Conservation (phyloP, 2,113 vertebrate genomes). For the Dipodomys merriami region DNA sequence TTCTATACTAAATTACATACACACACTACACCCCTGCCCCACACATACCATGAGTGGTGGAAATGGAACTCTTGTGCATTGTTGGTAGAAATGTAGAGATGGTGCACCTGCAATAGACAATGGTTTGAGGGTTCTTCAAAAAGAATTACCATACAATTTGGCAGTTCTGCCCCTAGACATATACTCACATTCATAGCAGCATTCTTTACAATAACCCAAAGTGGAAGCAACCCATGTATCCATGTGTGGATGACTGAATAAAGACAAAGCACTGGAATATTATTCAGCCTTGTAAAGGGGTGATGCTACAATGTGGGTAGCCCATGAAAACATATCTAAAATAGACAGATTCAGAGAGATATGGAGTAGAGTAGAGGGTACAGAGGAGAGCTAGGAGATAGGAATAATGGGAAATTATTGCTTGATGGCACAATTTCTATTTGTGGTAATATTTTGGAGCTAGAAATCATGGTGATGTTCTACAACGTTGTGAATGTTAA, state of each 20-base stretch:
- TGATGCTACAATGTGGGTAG: neutral
- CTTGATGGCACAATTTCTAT: neutral
- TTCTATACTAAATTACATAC: neutral
- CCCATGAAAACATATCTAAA: neutral
- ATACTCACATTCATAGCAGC: neutral
- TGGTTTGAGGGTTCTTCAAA: neutral
- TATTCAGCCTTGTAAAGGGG: conserved; percentile 30
- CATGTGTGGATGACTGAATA: neutral
- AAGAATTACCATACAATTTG: neutral
- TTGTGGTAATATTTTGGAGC: neutral
- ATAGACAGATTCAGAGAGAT: neutral
- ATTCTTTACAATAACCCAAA: neutral
- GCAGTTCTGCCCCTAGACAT: neutral
- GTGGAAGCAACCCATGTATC: neutral
- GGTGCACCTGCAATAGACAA: neutral
- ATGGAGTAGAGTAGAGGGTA: neutral
- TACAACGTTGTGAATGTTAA: neutral
- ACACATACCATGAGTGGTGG: neutral
- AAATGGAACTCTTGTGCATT: neutral
- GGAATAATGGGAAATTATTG: neutral
- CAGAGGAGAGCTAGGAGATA: neutral
- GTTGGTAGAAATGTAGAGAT: neutral
- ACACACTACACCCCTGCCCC: neutral
- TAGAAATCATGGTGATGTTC: neutral
- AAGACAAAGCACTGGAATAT: neutral